Evolutionary conservation across 2,113 vertebrate genomes (phyloP).

Genomic region (Micromys minutus): DNA sequence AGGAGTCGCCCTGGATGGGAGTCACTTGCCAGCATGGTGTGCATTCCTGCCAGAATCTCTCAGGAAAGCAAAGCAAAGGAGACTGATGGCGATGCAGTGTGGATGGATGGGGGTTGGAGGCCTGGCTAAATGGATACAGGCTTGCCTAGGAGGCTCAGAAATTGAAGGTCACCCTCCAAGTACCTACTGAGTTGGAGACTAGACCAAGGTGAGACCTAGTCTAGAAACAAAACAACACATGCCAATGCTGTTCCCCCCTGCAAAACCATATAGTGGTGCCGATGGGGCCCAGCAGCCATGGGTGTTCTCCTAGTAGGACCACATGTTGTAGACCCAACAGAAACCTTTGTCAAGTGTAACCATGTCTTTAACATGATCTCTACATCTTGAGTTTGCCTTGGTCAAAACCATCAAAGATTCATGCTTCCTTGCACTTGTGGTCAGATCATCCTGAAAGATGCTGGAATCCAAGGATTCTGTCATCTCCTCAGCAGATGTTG

Average conservation of each 20-base stretch:
- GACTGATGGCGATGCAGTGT: neutral
- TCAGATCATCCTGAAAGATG: neutral
- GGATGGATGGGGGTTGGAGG: neutral
- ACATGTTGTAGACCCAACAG: neutral
- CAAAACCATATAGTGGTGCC: neutral
- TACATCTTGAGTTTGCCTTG: neutral
- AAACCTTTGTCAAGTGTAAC: neutral
- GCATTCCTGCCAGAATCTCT: neutral
- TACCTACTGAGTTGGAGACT: neutral
- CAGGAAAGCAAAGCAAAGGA: fast-evolving
- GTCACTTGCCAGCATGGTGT: neutral
- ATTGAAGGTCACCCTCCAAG: neutral
- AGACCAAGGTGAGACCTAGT: neutral
- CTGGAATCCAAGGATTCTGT: neutral
- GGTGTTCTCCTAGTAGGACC: neutral
- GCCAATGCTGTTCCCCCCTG: too few species aligned
- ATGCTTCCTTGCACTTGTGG: too few species aligned
- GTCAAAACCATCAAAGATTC: neutral
- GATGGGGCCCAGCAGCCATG: neutral
- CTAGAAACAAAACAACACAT: neutral
- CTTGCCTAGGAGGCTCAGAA: neutral
- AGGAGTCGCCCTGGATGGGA: neutral
- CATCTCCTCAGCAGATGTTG: neutral
- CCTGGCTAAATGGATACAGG: neutral
- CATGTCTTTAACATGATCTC: neutral